These are phyloP conservation scores for Aelia acuminata DNA, from an alignment of 2,888 invertebrate species.

Conservation along the genomic window DNA sequence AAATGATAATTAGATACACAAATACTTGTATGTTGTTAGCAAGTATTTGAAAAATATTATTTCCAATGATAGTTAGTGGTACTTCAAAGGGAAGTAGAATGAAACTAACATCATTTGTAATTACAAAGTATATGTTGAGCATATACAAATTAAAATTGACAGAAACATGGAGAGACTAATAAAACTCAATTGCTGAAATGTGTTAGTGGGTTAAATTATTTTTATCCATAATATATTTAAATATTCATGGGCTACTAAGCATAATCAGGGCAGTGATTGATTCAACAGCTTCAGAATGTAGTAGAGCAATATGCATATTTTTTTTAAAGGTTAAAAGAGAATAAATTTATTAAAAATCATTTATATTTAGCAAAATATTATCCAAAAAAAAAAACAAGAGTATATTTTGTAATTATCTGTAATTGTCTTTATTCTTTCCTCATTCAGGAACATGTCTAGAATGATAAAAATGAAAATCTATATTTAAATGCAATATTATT, in stretches of 20 bases:
- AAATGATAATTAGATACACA: neutral
- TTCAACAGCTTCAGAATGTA: neutral
- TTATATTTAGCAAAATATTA: neutral
- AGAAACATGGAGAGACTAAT: neutral
- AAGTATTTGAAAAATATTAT: neutral
- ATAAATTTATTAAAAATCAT: neutral
- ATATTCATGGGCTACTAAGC: neutral
- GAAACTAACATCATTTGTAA: neutral
- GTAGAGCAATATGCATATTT: too few relatives aligned
- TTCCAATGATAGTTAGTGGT: neutral
- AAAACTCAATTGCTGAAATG: neutral
- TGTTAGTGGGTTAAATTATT: neutral
- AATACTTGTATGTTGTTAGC: neutral
- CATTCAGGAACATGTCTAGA: too few relatives aligned
- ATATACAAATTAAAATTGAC: neutral
- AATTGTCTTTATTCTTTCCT: too few relatives aligned
- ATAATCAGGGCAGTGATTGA: neutral
- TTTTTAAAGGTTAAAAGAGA: neutral
- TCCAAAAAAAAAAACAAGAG: too few relatives aligned
- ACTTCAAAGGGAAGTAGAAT: neutral
- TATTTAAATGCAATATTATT: too few relatives aligned
- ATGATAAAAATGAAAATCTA: too few relatives aligned
- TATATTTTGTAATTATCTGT: too few relatives aligned
- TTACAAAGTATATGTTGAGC: neutral
- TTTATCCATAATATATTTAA: neutral